Percentiles rank a stretch among this genome's conserved stretches.
phyloP scores from a whole-genome alignment of 2,888 invertebrate genomes.

The Mamestra brassicae region DNA sequence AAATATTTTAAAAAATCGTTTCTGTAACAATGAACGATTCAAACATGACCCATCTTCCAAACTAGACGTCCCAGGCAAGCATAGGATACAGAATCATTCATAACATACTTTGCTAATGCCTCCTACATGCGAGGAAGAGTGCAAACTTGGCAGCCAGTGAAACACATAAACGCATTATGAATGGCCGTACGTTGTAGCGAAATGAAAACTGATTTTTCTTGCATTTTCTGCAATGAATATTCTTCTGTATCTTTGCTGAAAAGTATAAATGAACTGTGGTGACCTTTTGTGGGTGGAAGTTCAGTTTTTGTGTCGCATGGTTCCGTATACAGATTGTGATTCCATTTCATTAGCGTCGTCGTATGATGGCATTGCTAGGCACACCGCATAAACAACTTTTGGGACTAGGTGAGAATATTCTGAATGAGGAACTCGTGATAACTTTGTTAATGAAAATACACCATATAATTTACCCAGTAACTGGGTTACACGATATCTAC shows the following conservation, averaged over 20 bases:
- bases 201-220: slow-evolving; percentile 58
- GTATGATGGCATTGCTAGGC: slow-evolving; percentile 11
- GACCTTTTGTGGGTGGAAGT: slow-evolving; percentile 23
- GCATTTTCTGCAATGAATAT: slow-evolving; percentile 45
- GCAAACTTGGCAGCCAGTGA: slow-evolving; percentile 51
- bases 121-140: slow-evolving; percentile 24
- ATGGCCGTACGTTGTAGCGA: slow-evolving; percentile 33
- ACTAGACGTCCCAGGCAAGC: background rate
- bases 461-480: too few relatives aligned
- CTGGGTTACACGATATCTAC: too few relatives aligned
- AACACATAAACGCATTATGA: slow-evolving; percentile 50
- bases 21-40: background rate
- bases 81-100: slow-evolving; percentile 47
- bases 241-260: slow-evolving; percentile 39
- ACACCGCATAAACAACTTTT: background rate
- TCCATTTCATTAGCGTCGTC: slow-evolving; percentile 13
- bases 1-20: too few relatives aligned
- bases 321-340: background rate
- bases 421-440: too few relatives aligned
- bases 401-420: background rate
- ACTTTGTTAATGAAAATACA: too few relatives aligned
- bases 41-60: background rate
- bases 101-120: slow-evolving; percentile 60
- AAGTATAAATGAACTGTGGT: slow-evolving; percentile 50
- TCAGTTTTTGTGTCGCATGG: background rate